Base-by-base conservation (phyloP, 1,140 invertebrate species). In the Eumeta japonica region DNA sequence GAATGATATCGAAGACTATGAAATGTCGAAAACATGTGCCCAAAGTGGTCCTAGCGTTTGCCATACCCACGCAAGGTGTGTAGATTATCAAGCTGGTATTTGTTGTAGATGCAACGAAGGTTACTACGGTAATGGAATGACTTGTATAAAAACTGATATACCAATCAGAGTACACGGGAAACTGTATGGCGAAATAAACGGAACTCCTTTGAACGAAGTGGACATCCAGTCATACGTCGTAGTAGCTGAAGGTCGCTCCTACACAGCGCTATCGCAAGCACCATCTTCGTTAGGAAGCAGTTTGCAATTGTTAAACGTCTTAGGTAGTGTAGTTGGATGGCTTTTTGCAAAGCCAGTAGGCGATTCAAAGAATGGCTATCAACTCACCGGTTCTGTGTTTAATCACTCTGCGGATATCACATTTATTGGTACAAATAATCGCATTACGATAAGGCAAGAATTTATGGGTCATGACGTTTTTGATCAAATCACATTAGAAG, bases 151-250 rank as follows among this genome's bases (percentile, higher is more conserved):
- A 65, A 83, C 87, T 58, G 87, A 87, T 52, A 74, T 83, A 2
- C 89, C 92, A 0, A 78, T 94, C 31, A 78, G 94, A 54, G 84
- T 97, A 1, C 90, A 86, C 41, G 94, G 94, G 1, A 88, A 88
- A 67, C 75, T 97, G 1, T 81, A 79, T 35, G 90, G 93, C 7
- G 78, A 78, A 34, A 62, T 98, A 1, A 97, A 97, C 58, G 84
- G 83, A 12, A 62, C 86, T 15, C 63, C 78, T 11, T 74, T 95
- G 2, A 78, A 84, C 9, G 81, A 89, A 19, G 80, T 88, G n/a
- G 88, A 94, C 60, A 76, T 97, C 33, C 94, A 97, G 71, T 88
- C 91, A 1, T 98, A 96, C 62, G 85, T 97, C 0, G 87, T 94
- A 2, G 89, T 90, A 2, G 78, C 81, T 10, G 94, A 97, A 58